A percentile compares a stretch with the other conserved stretches of the same genome.
phyloP scores from a whole-genome alignment of 2,113 vertebrate genomes.

The Megaceryle maxima region DNA sequence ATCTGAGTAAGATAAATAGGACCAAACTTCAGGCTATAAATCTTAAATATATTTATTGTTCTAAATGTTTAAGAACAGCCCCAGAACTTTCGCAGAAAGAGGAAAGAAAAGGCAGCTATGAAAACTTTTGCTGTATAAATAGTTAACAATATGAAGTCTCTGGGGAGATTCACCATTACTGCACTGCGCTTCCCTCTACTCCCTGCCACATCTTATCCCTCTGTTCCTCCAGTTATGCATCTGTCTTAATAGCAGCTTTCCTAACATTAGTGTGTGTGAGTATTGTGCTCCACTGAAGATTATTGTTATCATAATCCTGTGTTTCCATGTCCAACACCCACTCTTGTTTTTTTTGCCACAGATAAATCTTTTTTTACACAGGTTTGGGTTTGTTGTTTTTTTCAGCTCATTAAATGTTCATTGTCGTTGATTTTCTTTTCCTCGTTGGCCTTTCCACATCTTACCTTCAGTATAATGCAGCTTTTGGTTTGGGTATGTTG shows the following conservation, averaged over 20 bases:
- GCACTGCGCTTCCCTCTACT: neutral
- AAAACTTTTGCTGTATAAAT: neutral
- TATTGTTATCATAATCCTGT: neutral
- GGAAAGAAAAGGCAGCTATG: neutral
- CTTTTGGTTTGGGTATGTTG: neutral
- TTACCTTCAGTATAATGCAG: neutral
- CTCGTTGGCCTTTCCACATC: neutral
- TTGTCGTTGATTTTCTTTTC: neutral
- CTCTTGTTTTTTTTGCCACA: neutral
- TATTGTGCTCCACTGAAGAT: neutral
- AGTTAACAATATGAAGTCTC: neutral
- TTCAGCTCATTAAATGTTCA: neutral
- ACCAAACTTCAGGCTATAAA: slow-evolving; percentile 32
- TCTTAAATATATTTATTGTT: slow-evolving; percentile 51
- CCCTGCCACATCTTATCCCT: neutral
- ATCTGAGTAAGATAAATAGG: slow-evolving; percentile 48
- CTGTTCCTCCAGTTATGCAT: neutral
- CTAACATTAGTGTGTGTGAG: neutral
- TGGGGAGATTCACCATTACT: neutral
- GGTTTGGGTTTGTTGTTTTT: neutral
- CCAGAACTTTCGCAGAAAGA: neutral
- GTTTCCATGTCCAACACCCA: neutral
- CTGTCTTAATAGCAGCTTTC: neutral
- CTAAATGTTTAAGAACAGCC: neutral
- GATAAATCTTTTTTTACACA: neutral